Conservation (phyloP, 2,888 invertebrate genomes). For the Polydrusus pterygomalis region DNA sequence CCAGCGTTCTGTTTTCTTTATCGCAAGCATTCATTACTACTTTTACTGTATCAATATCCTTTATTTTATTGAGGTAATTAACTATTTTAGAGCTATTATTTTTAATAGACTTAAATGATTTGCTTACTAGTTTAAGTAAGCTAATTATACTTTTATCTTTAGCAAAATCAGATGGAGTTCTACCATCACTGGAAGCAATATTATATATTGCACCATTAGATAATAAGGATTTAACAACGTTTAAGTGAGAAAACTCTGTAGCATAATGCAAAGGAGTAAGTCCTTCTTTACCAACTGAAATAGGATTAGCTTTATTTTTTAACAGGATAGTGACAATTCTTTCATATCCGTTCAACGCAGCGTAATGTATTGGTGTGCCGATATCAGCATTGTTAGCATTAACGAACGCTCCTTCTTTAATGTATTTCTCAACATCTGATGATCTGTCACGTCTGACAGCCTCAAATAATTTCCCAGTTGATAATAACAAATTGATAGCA, state of each 20-base stretch:
- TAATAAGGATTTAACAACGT: constrained; percentile 53
- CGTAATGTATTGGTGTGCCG: constrained; percentile 61
- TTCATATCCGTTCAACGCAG: constrained; percentile 59
- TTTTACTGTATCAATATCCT: constrained; percentile 22
- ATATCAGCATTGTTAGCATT: constrained; percentile 51
- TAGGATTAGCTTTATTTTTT: constrained; percentile 44
- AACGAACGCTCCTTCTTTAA: constrained; percentile 51
- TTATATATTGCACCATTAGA: constrained; percentile 47
- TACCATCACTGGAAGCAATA: constrained; percentile 37
- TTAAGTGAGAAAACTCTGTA: constrained; percentile 62
- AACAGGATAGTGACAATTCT: constrained; percentile 52
- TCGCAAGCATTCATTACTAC: constrained; percentile 14
- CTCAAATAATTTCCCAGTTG: no score
- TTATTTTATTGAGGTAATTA: constrained; percentile 19
- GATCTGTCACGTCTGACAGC: no score
- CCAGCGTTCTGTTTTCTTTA: constrained; percentile 12
- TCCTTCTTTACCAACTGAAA: constrained; percentile 73
- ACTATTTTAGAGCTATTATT: background rate
- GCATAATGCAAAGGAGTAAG: constrained; percentile 77
- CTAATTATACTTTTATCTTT: constrained; percentile 3
- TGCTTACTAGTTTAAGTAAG: constrained; percentile 1
- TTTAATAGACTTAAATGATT: constrained; percentile 12
- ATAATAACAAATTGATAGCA: no score
- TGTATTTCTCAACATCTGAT: no score
- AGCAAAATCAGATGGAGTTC: constrained; percentile 29